Evolutionary conservation across 2,888 invertebrate genomes (phyloP).

Genomic region (Mythimna ferrago): DNA sequence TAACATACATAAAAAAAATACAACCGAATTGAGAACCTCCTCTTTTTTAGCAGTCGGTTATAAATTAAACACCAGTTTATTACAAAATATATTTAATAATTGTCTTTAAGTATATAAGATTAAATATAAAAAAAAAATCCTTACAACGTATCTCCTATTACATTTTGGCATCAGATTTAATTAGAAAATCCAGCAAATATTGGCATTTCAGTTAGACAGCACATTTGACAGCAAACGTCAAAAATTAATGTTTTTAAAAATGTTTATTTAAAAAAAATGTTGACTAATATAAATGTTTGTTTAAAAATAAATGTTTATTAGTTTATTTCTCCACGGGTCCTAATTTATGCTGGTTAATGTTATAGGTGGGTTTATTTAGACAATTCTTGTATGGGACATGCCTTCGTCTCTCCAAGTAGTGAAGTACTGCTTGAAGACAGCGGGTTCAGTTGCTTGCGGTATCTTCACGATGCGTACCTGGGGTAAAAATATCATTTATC

Average conservation of each 20-base stretch:
- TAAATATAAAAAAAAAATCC: background rate
- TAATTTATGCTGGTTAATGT: background rate
- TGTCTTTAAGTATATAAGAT: slow-evolving; percentile 10
- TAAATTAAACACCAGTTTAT: background rate
- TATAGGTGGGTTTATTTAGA: background rate
- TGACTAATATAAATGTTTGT: no score
- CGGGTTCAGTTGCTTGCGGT: slow-evolving; percentile 96
- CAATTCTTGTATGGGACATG: slow-evolving; percentile 88
- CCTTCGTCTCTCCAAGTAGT: slow-evolving; percentile 93
- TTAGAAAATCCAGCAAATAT: background rate
- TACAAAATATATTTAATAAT: slow-evolving; percentile 28
- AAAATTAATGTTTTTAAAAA: background rate
- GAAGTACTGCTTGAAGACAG: slow-evolving; percentile 97
- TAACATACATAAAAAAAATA: no score
- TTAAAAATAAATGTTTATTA: no score
- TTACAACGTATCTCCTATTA: background rate
- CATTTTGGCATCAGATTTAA: slow-evolving; percentile 4
- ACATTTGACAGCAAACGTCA: slow-evolving; percentile 2
- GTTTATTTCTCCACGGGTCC: background rate
- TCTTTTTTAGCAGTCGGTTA: no score
- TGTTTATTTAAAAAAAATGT: no score
- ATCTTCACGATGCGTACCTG: slow-evolving; percentile 93
- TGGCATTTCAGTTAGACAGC: background rate
- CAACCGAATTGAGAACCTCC: no score
- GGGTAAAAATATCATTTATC: background rate